Evolutionary conservation across 2,113 vertebrate species (phyloP).

Genomic region (Agapornis roseicollis): DNA sequence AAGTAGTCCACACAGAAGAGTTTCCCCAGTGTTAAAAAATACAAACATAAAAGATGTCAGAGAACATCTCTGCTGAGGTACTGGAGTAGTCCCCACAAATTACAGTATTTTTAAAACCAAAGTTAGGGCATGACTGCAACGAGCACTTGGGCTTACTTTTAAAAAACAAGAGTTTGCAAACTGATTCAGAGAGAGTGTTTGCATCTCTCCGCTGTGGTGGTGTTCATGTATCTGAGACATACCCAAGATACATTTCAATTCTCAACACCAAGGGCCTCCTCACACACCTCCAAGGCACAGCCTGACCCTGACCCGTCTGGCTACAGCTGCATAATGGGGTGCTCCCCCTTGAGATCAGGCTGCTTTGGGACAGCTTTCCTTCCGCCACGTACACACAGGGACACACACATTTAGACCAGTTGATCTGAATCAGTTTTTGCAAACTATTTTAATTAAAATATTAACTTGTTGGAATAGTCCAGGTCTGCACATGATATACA

Average conservation of each 20-base stretch:
- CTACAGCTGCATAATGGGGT: background rate
- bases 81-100: slow-evolving; percentile 39
- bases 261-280: background rate
- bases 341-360: background rate
- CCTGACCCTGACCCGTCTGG: slow-evolving; percentile 34
- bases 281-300: background rate
- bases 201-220: slow-evolving; percentile 24
- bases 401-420: slow-evolving; percentile 70
- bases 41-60: slow-evolving; percentile 47
- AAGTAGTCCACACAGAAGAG: slow-evolving; percentile 29
- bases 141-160: slow-evolving; percentile 28
- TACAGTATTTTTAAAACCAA: slow-evolving; percentile 43
- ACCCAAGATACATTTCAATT: background rate
- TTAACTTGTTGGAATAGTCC: slow-evolving; percentile 73
- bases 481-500: slow-evolving; percentile 70
- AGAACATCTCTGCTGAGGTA: slow-evolving; percentile 60
- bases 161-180: slow-evolving; percentile 62
- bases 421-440: slow-evolving; percentile 75
- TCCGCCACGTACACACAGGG: slow-evolving; percentile 35
- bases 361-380: slow-evolving; percentile 15
- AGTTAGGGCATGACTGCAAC: slow-evolving; percentile 29
- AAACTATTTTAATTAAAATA: slow-evolving; percentile 80
- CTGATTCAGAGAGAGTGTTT: slow-evolving; percentile 71
- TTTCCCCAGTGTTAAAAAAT: slow-evolving; percentile 64
- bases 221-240: background rate